Percentiles rank a stretch among this genome's conserved stretches.
phyloP scores from a whole-genome alignment of 2,113 vertebrate species.

The Lepidothrix coronata region DNA sequence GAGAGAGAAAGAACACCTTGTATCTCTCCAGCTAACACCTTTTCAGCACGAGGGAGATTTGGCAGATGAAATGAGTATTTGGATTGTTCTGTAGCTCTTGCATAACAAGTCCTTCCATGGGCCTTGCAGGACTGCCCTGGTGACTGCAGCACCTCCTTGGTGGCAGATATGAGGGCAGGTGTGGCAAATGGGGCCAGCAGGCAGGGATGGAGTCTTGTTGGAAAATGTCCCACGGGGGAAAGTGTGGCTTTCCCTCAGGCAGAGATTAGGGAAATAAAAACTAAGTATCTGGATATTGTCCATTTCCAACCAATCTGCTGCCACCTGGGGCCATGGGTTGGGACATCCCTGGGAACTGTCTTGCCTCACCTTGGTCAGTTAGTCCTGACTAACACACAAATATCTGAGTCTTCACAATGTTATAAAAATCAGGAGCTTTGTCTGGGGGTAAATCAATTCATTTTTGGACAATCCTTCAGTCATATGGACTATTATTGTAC shows the following conservation, averaged over 20 bases:
- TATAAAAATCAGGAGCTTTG: neutral
- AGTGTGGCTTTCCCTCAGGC: neutral
- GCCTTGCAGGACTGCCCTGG: neutral
- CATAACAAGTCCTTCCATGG: neutral
- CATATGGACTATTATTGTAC: neutral
- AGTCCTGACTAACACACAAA: neutral
- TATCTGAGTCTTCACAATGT: neutral
- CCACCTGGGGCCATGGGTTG: neutral
- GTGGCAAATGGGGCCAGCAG: no score
- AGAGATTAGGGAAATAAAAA: neutral
- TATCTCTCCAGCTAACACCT: neutral
- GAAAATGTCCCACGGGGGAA: neutral
- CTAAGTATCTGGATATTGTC: neutral
- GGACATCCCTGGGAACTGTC: neutral
- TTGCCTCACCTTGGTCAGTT: neutral
- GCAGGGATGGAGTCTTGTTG: neutral
- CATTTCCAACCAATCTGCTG: neutral
- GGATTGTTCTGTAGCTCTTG: neutral
- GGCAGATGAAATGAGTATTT: neutral
- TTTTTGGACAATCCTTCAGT: neutral
- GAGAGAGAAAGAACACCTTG: neutral
- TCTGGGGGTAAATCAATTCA: neutral
- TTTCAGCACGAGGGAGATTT: neutral
- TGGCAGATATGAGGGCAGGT: neutral
- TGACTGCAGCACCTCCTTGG: neutral